Conservation (phyloP, 2,797 vertebrate species). For the Mycteria americana region DNA sequence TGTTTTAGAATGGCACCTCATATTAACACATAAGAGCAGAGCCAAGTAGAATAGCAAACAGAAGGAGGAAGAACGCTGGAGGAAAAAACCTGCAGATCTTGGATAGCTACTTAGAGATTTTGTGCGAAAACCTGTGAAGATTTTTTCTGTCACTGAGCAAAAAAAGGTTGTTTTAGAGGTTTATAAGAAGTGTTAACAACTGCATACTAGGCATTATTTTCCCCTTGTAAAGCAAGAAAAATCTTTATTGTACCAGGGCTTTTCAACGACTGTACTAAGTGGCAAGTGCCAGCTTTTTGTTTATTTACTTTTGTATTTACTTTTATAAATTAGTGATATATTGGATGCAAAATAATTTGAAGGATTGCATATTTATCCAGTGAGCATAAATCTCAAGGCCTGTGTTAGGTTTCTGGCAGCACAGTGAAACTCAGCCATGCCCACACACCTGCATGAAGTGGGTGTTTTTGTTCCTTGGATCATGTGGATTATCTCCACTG, state of each 20-base stretch:
- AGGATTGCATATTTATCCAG: not conserved
- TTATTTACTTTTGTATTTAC: not conserved
- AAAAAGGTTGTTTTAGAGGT: not conserved
- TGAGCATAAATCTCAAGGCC: not conserved
- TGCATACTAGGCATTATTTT: not conserved
- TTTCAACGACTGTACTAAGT: not conserved
- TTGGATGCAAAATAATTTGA: conserved; percentile 7
- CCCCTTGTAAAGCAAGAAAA: not conserved
- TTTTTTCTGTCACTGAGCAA: not conserved
- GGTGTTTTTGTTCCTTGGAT: conserved; percentile 4
- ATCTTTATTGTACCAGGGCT: not conserved
- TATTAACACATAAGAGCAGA: conserved; percentile 6
- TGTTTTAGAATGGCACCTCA: not conserved
- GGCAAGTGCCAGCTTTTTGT: not conserved
- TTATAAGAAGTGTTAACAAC: conserved; percentile 20
- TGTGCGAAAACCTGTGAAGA: conserved; percentile 44
- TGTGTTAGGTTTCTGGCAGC: conserved; percentile 23
- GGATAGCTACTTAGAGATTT: conserved; percentile 22
- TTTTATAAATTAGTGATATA: not conserved
- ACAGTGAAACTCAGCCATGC: conserved; percentile 2
- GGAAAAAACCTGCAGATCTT: conserved; percentile 21
- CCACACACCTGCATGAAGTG: conserved; percentile 47
- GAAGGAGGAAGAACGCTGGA: not conserved
- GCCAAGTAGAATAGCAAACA: conserved; percentile 26
- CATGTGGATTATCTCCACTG: conserved; percentile 7